These are phyloP conservation scores for Rotaria socialis DNA, from an alignment of 2,888 invertebrate genomes.

Conservation along the genomic window DNA sequence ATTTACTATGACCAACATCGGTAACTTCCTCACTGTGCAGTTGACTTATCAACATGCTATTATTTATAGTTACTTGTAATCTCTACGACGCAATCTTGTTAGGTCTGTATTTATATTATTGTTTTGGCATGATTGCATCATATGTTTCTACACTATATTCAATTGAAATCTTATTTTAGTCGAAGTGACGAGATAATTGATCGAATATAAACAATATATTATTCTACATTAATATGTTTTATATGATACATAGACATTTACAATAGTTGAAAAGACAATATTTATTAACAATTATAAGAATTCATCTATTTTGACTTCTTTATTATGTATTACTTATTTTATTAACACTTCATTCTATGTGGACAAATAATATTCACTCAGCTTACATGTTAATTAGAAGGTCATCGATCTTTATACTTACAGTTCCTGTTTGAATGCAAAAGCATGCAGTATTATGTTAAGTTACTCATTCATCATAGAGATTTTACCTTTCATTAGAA, in stretches of 20 bases:
- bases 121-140: background rate
- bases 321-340: background rate
- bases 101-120: background rate
- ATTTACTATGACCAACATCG: background rate
- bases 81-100: background rate
- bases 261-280: background rate
- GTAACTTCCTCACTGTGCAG: background rate
- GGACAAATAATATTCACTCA: background rate
- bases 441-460: background rate
- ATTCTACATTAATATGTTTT: background rate
- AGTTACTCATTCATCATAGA: background rate
- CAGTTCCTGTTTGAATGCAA: background rate
- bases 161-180: background rate
- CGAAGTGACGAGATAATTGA: background rate
- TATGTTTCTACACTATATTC: background rate
- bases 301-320: background rate
- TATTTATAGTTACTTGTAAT: background rate
- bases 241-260: background rate
- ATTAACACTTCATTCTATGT: background rate
- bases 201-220: background rate
- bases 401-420: background rate
- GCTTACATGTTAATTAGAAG: background rate
- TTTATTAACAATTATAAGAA: background rate
- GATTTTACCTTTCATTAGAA: background rate
- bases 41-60: background rate